These are phyloP conservation scores for Drosophila nr. fundita DNA, from an alignment of 2,888 invertebrate genomes.

Conservation along the genomic window DNA sequence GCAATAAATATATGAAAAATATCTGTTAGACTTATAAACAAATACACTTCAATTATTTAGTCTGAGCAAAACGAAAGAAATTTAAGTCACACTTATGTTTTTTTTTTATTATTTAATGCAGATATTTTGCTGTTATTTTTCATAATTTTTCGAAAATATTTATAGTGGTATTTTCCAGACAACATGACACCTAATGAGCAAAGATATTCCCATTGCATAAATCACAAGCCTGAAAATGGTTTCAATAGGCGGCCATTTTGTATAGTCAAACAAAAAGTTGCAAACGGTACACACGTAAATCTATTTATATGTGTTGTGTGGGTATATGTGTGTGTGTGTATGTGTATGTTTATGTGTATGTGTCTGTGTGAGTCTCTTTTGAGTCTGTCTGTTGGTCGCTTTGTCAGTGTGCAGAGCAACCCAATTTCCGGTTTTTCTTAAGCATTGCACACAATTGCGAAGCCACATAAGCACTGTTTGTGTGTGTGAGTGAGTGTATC, in stretches of 20 bases:
- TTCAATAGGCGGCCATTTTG: conserved; percentile 63
- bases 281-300: conserved; percentile 64
- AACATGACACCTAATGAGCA: conserved; percentile 72
- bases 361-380: conserved; percentile 40
- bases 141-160: conserved; percentile 47
- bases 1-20: not conserved
- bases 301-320: conserved; percentile 50
- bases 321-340: conserved; percentile 23
- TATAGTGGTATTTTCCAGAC: conserved; percentile 36
- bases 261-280: conserved; percentile 56
- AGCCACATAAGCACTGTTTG: conserved; percentile 41
- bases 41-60: not conserved
- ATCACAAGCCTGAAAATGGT: conserved; percentile 76
- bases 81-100: not conserved
- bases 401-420: conserved; percentile 72
- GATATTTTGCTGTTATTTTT: not conserved
- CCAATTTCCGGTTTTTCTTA: conserved; percentile 82
- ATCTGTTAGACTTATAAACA: not conserved
- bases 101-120: not conserved
- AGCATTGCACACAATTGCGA: conserved; percentile 74
- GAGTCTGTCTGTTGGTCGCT: conserved; percentile 52
- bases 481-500: conserved; percentile 31
- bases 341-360: conserved; percentile 27
- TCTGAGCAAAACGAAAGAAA: not conserved
- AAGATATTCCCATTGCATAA: conserved; percentile 69